A percentile compares a stretch with the other conserved stretches of the same genome.
phyloP scores from a whole-genome alignment of 2,888 invertebrate genomes.

The Xanthia icteritia region DNA sequence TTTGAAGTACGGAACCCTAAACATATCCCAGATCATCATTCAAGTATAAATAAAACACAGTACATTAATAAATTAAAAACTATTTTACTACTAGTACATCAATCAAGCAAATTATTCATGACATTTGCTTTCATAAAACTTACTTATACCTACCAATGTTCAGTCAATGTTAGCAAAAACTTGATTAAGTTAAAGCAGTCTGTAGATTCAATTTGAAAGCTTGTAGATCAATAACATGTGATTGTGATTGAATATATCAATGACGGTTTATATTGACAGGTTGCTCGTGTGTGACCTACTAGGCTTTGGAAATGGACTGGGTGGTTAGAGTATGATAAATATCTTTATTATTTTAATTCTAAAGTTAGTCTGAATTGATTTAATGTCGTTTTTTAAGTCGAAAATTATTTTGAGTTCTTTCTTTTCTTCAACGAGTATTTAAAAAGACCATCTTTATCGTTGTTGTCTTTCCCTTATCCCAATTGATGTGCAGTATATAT shows the following conservation, averaged over 20 bases:
- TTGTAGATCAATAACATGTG: constrained; percentile 43
- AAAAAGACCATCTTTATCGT: neutral
- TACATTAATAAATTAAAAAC: constrained; percentile 18
- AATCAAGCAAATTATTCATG: constrained; percentile 51
- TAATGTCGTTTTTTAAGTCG: neutral
- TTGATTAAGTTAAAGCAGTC: constrained; percentile 47
- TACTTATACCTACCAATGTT: constrained; percentile 50
- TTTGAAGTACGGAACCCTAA: neutral
- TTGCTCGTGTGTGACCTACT: constrained; percentile 42
- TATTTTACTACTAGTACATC: constrained; percentile 29
- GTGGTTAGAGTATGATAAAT: constrained; percentile 10
- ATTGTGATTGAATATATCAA: constrained; percentile 49
- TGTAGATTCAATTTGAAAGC: constrained; percentile 61
- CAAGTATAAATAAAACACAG: constrained; percentile 30
- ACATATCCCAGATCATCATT: neutral
- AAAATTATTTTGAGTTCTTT: neutral
- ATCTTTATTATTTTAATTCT: constrained; percentile 10
- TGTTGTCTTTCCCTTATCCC: neutral
- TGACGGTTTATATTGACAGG: constrained; percentile 49
- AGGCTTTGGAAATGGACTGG: constrained; percentile 12
- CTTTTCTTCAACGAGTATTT: neutral
- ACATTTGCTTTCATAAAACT: constrained; percentile 59
- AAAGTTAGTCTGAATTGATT: neutral
- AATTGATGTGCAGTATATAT: neutral
- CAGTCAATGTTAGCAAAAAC: constrained; percentile 54